These are phyloP conservation scores for Sialia sialis DNA, from an alignment of 2,113 vertebrate genomes.

Conservation along the genomic window DNA sequence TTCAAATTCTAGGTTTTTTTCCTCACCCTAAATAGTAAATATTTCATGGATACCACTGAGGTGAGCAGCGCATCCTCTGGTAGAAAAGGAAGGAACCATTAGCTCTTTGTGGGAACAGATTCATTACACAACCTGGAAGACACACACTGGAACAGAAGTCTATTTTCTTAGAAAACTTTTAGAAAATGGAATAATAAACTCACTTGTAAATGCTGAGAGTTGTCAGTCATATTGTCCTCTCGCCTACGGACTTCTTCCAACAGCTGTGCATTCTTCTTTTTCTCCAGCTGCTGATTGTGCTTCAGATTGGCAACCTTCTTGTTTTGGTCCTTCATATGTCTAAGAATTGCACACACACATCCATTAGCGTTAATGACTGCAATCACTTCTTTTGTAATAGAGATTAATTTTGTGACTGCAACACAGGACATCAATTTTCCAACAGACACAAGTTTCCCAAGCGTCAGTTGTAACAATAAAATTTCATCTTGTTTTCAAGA, in stretches of 20 bases:
- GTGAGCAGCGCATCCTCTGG: not conserved
- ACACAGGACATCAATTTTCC: not conserved
- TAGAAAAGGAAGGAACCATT: not conserved
- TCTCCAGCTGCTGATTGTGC: conserved; percentile 84
- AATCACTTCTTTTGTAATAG: not conserved
- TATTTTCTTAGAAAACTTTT: not conserved
- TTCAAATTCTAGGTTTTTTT: not conserved
- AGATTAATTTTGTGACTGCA: not conserved
- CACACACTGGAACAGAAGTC: not conserved
- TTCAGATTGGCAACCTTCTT: conserved; percentile 92
- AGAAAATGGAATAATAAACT: not conserved
- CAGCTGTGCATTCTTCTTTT: conserved; percentile 84
- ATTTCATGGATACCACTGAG: not conserved
- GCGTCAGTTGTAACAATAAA: not conserved
- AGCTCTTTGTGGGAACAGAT: not conserved
- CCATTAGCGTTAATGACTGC: not conserved
- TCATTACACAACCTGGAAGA: not conserved
- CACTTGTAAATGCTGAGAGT: conserved; percentile 87
- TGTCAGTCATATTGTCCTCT: conserved; percentile 81
- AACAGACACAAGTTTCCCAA: not conserved
- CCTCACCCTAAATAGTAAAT: not conserved
- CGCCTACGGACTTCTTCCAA: conserved; percentile 81
- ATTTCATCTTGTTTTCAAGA: not conserved
- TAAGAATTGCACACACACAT: conserved; percentile 65
- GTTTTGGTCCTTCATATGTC: conserved; percentile 90